Evolutionary conservation across 2,797 vertebrate genomes (phyloP).

Genomic region (Acanthurus lineatus): DNA sequence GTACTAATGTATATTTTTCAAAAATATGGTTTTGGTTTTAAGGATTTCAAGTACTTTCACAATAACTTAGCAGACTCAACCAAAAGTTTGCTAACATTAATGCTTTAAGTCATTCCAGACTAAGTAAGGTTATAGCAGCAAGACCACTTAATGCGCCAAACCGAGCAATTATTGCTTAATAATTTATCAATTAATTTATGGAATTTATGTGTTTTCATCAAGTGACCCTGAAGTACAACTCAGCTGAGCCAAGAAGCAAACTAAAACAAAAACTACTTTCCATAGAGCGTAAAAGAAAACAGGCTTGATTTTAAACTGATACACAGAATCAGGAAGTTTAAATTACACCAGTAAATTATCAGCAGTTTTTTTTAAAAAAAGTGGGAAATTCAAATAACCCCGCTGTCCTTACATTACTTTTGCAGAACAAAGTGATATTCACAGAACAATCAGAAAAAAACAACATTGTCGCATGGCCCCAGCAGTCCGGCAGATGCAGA

Average conservation of each 20-base stretch:
- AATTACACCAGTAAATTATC: neutral
- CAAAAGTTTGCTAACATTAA: neutral
- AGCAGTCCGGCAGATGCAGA: slow-evolving; percentile 45
- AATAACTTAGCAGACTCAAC: too few species aligned
- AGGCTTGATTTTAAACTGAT: neutral
- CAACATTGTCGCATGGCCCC: slow-evolving; percentile 6
- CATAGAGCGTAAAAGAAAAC: neutral
- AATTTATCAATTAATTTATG: too few species aligned
- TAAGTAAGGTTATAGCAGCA: neutral
- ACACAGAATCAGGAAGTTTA: neutral
- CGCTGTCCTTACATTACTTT: slow-evolving; percentile 38
- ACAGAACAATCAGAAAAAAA: slow-evolving; percentile 28
- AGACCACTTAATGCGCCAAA: neutral
- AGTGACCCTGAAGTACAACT: neutral
- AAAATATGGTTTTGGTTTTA: too few species aligned
- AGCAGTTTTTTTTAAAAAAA: neutral
- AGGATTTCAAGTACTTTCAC: too few species aligned
- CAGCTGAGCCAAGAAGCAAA: neutral
- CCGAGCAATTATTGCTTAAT: too few species aligned
- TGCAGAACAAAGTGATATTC: slow-evolving; percentile 38
- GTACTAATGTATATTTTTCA: too few species aligned
- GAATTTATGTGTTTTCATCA: neutral
- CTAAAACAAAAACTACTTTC: neutral
- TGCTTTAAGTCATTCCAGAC: neutral
- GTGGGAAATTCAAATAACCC: slow-evolving; percentile 20